A percentile compares a stretch with the other conserved stretches of the same genome.
Evolutionary conservation across 2,113 vertebrate genomes (phyloP).

Genomic region (Pygoscelis antarcticus): DNA sequence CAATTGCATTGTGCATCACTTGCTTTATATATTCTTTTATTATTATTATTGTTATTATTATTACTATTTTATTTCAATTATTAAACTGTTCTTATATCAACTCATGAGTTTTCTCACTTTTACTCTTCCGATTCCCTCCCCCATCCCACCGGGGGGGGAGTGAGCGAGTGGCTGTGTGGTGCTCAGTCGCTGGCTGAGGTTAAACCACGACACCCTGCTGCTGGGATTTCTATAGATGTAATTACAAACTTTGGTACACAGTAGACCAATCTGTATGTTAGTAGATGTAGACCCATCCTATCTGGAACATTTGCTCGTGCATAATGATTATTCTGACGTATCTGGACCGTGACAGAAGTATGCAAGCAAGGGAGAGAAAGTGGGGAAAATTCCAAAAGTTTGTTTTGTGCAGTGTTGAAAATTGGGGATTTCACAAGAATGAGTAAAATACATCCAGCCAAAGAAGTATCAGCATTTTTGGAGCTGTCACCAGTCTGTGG

Average conservation of each 20-base stretch:
- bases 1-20: too few species aligned
- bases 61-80: too few species aligned
- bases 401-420: not conserved
- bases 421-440: not conserved
- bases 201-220: not conserved
- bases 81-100: too few species aligned
- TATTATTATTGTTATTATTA: too few species aligned
- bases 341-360: not conserved
- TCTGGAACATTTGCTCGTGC: not conserved
- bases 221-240: not conserved
- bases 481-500: not conserved
- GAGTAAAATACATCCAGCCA: not conserved
- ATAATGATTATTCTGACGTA: not conserved
- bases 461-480: not conserved
- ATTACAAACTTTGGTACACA: not conserved
- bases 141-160: too few species aligned
- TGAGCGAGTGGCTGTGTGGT: too few species aligned
- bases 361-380: not conserved
- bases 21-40: too few species aligned
- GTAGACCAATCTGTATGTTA: not conserved
- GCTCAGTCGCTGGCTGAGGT: too few species aligned
- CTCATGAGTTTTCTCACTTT: too few species aligned
- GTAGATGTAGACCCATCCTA: not conserved
- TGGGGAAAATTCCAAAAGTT: not conserved
- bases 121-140: too few species aligned